Percentiles rank a stretch among this genome's conserved stretches.
Conservation (phyloP, 1,140 invertebrate species). For the Solenopsis fugax region DNA sequence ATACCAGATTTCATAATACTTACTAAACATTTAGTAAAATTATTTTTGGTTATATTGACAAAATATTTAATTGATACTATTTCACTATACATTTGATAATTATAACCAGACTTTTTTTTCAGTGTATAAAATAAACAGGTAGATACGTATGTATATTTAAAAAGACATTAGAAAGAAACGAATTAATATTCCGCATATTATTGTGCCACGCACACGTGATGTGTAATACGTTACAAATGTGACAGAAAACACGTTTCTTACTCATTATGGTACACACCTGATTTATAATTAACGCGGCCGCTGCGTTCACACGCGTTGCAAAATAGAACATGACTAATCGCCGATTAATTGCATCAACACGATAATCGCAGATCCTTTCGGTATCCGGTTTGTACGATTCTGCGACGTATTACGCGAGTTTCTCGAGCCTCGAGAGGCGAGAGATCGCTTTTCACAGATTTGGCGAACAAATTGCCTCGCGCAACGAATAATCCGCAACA, state of each 20-base stretch:
- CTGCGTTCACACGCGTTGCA: conserved; percentile 40
- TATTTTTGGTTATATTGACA: no score
- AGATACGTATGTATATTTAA: not conserved
- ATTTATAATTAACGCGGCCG: conserved; percentile 6
- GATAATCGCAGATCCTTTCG: conserved; percentile 34
- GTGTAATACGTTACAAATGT: not conserved
- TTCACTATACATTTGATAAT: no score
- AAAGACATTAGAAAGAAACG: not conserved
- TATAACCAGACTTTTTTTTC: no score
- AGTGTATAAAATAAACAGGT: no score
- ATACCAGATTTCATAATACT: no score
- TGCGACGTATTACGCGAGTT: conserved; percentile 3
- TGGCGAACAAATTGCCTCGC: conserved; percentile 23
- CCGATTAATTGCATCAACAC: conserved; percentile 50
- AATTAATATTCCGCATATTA: not conserved
- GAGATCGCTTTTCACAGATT: conserved; percentile 40
- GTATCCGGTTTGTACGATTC: conserved; percentile 12
- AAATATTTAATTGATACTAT: no score
- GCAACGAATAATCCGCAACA: conserved; percentile 5
- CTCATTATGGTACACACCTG: conserved; percentile 27
- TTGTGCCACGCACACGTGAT: not conserved
- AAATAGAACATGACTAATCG: conserved; percentile 54
- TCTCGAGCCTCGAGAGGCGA: not conserved
- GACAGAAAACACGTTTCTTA: conserved; percentile 39
- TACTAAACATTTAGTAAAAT: no score